Conservation (phyloP, 2,797 vertebrate species). For the Spinus pinus region DNA sequence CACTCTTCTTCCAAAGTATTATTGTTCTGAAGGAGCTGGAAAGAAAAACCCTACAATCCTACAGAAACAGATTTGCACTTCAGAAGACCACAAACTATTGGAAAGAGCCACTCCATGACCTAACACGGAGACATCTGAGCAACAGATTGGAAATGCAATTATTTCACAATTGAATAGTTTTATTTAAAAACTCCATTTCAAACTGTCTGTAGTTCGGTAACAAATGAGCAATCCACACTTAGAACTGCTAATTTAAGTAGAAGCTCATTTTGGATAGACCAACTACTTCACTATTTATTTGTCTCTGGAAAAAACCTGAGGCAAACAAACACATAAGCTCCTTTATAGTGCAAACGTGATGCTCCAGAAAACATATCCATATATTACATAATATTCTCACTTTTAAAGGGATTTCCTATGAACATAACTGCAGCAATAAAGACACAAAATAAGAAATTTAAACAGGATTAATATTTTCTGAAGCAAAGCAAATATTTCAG, state of each 20-base stretch:
- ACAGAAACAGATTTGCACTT: neutral
- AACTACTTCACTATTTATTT: neutral
- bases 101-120: neutral
- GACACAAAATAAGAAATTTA: neutral
- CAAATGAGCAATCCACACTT: neutral
- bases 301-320: conserved; percentile 19
- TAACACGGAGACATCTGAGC: neutral
- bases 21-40: neutral
- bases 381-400: neutral
- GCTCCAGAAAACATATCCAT: neutral
- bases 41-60: neutral
- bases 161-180: neutral
- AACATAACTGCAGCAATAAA: neutral
- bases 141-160: neutral
- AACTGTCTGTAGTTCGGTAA: neutral
- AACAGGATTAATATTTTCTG: neutral
- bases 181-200: neutral
- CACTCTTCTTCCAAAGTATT: neutral
- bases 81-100: neutral
- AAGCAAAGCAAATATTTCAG: neutral
- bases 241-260: neutral
- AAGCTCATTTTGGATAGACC: neutral
- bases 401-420: neutral
- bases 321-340: neutral
- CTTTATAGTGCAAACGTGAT: neutral